Base-by-base conservation (phyloP, 2,888 invertebrate species). In the Papilio demoleus region DNA sequence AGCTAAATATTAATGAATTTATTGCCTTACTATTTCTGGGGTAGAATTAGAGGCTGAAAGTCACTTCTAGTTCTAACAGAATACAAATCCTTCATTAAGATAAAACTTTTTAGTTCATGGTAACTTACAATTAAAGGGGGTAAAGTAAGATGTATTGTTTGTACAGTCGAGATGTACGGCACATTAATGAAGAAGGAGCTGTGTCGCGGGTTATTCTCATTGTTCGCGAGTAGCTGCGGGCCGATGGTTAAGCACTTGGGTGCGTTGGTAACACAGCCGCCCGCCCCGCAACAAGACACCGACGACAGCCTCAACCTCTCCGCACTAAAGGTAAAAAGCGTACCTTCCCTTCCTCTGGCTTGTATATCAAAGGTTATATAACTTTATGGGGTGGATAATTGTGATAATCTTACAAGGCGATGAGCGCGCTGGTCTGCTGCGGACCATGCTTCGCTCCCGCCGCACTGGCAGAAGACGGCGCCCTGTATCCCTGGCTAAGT, bases 141-240 rank as follows among this genome's bases (percentile, higher is more conserved):
- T n/a, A n/a, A n/a, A 12, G 4, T 38, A 38, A 11, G 1, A 11
- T 8, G 36, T 36, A 11, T 11, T 36, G 4, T 63, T n/a, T 60
- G 34, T 22, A 31, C 85, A 98, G 98, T 98, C 93, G 98, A 98
- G 81, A 95, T 95, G 72, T 96, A 97, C 84, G 94, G 95, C 62
- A 96, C 96, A 19, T 92, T 99, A 68, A 83, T 99, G 80, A 97
- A 97, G 81, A 94, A 97, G 73, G 98, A 98, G 79, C 90, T 98
- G 59, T 94, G 98, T 64, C 95, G 96, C 74, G 97, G 96, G 82
- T 92, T 99, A 71, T 99, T 99, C 90, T 95, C 96, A 74, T 93
- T 99, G 73, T 99, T 99, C 89, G 96, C 97, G 38, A 95, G 96
- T 56, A 99, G 99, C 99, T 97, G 98, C 79, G 99, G 98, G 1